Base-by-base conservation (phyloP, 2,888 invertebrate genomes). In the Callosobruchus maculatus region DNA sequence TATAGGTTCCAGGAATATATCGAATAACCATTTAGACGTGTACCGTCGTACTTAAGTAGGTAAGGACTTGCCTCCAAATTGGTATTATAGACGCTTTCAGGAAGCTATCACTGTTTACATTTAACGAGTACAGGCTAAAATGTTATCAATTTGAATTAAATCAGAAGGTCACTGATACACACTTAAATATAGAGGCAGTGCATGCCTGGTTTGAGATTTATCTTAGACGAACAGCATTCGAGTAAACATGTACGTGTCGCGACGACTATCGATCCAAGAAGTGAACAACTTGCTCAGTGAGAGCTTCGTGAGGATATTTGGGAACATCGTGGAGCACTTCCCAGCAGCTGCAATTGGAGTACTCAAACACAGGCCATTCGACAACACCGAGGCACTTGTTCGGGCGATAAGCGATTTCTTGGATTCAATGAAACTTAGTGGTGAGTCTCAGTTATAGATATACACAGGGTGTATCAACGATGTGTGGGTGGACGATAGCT, bases 291-390 rank as follows among this genome's bases (percentile, higher is more conserved):
- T 91, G 78, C 84, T 85, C 70, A 86, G 84, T 70, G 88, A 89
- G 70, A 87, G 90, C 77, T 92, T 92, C 83, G 88, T 89, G 76
- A 86, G 87, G 81, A 84, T 90, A 73, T 92, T 92, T 82, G 88
- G 88, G 21, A 92, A 92, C 85, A 90, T 91, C n/a, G 89, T 92
- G 73, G 92, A 92, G 82, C 85, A 90, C 75, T 90, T 88, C 81
- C 86, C 88, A 9, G 88, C 88, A 75, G 91, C 90, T 22, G 90
- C 91, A 0, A 84, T 83, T 68, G 82, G 85, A 30, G 89, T 90
- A 31, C 87, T 88, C 74, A 84, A 85, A 70, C 85, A 86, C 78
- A 85, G 90, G 69, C 92, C 92, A 0, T 92, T 92, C 83, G 74
- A 82, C 49, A 86, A 84, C 78, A 82, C 88, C 22, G 83, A 86